Base-by-base conservation (phyloP, 2,888 invertebrate species). In the Chaetoderma sp. region DNA sequence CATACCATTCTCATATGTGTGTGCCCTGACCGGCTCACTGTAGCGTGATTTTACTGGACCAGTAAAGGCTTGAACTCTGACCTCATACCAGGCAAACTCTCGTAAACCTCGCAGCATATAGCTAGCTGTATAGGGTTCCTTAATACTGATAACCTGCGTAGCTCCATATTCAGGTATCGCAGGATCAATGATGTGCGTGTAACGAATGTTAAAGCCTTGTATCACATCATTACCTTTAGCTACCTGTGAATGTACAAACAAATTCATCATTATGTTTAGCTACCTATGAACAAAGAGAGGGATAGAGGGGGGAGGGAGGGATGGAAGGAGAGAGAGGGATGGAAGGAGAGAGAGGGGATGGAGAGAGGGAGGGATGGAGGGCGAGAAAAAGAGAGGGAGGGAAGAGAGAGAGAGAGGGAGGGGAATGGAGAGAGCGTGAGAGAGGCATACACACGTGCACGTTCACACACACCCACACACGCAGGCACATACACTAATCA, bases 31-130 rank as follows among this genome's bases (percentile, higher is more conserved):
- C 0, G 75, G 74, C 50, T 71, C 73, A 54, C 77, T 77, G 59
- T 78, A 81, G 33, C 66, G 67, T 4, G 79, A 76, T 18, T 67
- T 69, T 21, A 77, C 66, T 6, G 74, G 67, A 5, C 71, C 67
- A 36, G 73, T 75, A 55, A 73, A 96, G 63, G 96, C 96, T 80
- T 94, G 91, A 75, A 97, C 90, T 88, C 96, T 95, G 88, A 96
- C 94, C 88, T 96, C 93, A 88, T 96, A 97, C 85, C 92, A 91
- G 75, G 94, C 92, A 88, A 92, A 95, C 87, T 94, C 94, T 79
- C 91, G 89, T 82, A 96, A 90, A 77, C 92, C 93, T 68, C 92
- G 91, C 90, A 88, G 78, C 3, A 85, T 76, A 68, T 78, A 78
- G 25, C 75, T 69, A 4, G 73, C 77, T 16, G 73, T 67, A 21